phyloP scores from a whole-genome alignment of 2,888 invertebrate species.

The Sesamia inferens region DNA sequence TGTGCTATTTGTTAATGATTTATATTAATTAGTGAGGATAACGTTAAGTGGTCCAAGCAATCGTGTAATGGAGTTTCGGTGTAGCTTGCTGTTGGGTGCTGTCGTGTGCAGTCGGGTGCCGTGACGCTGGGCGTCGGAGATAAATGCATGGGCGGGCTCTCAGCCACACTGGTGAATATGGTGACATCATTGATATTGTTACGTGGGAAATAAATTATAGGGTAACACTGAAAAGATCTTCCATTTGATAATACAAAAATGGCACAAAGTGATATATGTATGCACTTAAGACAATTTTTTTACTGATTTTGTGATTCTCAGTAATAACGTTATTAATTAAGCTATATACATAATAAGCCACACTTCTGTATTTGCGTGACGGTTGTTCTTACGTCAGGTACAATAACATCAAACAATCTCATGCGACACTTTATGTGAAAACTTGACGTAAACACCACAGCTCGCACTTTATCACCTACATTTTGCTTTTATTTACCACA shows the following conservation, averaged over 20 bases:
- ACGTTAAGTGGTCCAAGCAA: constrained; percentile 67
- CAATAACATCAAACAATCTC: constrained; percentile 9
- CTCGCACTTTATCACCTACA: constrained; percentile 6
- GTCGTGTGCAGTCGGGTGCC: constrained; percentile 14
- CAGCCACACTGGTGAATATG: constrained; percentile 9
- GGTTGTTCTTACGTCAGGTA: background rate
- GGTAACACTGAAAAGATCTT: background rate
- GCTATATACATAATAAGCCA: background rate
- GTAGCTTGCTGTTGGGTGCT: constrained; percentile 45
- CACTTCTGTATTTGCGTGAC: too few species aligned
- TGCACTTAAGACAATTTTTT: too few species aligned
- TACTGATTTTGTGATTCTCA: background rate
- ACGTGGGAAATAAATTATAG: constrained; percentile 8
- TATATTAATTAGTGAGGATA: constrained; percentile 68
- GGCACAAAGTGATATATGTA: too few species aligned
- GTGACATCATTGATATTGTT: constrained; percentile 8
- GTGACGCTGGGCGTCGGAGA: constrained; percentile 33
- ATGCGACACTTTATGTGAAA: constrained; percentile 7
- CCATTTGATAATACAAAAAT: background rate
- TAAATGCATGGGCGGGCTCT: constrained; percentile 30
- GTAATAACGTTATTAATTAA: too few species aligned
- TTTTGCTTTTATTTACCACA: background rate
- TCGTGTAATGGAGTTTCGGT: constrained; percentile 72
- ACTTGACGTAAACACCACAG: constrained; percentile 8
- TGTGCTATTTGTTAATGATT: constrained; percentile 59